Conservation (phyloP, 1,140 invertebrate genomes). For the Philopotamus ludificatus region DNA sequence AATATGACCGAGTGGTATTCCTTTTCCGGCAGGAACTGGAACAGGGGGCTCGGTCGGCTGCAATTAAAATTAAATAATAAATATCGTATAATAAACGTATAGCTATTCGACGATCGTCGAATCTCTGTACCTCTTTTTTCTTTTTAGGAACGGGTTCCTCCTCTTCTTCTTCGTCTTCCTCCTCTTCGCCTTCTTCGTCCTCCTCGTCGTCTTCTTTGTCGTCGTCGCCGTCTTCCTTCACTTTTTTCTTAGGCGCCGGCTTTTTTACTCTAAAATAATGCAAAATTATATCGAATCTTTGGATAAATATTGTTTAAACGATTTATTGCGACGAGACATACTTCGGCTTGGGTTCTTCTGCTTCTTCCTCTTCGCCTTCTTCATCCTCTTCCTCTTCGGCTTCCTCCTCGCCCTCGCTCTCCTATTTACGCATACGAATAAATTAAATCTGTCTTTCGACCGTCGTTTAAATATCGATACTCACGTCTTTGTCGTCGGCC, state of each 20-base stretch:
- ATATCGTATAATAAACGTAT: constrained; percentile 19
- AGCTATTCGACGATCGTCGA: constrained; percentile 20
- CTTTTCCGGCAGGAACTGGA: constrained; percentile 57
- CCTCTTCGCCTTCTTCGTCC: constrained; percentile 49
- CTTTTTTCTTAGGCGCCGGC: constrained; percentile 30
- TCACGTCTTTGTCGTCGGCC: constrained; percentile 33
- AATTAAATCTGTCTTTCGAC: background rate
- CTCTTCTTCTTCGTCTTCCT: constrained; percentile 52
- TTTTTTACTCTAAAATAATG: constrained; percentile 19
- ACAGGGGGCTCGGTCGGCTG: constrained; percentile 55
- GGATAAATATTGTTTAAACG: too few species aligned
- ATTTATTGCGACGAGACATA: too few species aligned
- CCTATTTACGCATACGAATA: constrained; percentile 18
- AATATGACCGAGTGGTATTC: constrained; percentile 59
- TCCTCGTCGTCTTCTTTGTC: constrained; percentile 46
- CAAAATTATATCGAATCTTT: too few species aligned
- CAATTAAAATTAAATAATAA: constrained; percentile 25
- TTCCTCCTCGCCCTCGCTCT: constrained; percentile 47
- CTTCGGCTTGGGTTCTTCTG: too few species aligned
- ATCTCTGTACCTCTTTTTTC: constrained; percentile 51
- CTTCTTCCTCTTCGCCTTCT: constrained; percentile 53
- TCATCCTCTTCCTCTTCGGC: constrained; percentile 53
- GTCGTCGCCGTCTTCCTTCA: constrained; percentile 49
- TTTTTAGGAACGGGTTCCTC: constrained; percentile 54
- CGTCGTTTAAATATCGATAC: background rate